Evolutionary conservation across 2,113 vertebrate genomes (phyloP).

Genomic region (Hemiscyllium ocellatum): DNA sequence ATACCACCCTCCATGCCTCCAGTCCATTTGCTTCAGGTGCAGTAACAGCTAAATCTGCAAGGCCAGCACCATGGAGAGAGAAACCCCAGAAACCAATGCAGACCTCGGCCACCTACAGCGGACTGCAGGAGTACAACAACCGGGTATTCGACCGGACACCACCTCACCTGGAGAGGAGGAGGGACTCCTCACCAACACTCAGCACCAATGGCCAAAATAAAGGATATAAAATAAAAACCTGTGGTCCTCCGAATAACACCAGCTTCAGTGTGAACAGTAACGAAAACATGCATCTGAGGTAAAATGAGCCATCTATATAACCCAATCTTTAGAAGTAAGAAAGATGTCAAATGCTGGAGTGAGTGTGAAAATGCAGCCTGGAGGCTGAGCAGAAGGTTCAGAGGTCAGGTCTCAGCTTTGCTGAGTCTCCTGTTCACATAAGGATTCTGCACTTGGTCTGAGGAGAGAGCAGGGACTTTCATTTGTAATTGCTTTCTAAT

Average conservation of each 20-base stretch:
- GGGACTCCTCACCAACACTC: constrained; percentile 62
- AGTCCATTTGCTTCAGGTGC: constrained; percentile 49
- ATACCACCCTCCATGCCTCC: constrained; percentile 64
- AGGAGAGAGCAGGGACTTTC: background rate
- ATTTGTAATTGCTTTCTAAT: background rate
- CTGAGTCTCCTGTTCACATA: background rate
- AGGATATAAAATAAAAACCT: constrained; percentile 67
- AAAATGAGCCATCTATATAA: background rate
- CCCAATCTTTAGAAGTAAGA: background rate
- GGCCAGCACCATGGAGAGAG: constrained; percentile 39
- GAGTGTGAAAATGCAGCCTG: background rate
- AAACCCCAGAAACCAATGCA: constrained; percentile 61
- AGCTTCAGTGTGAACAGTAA: constrained; percentile 42
- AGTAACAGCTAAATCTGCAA: constrained; percentile 49
- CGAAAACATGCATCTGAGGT: constrained; percentile 50
- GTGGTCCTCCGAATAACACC: constrained; percentile 61
- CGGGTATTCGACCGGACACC: constrained; percentile 42
- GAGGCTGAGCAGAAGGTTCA: background rate
- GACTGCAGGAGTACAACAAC: constrained; percentile 54
- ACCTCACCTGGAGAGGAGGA: constrained; percentile 45
- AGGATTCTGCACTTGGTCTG: background rate
- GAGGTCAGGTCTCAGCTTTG: background rate
- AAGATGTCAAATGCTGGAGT: background rate
- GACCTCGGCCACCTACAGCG: constrained; percentile 51
- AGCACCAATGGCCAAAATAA: constrained; percentile 55